A percentile compares a stretch with the other conserved stretches of the same genome.
Conservation (phyloP, 2,113 vertebrate genomes). For the Burhinus bistriatus region DNA sequence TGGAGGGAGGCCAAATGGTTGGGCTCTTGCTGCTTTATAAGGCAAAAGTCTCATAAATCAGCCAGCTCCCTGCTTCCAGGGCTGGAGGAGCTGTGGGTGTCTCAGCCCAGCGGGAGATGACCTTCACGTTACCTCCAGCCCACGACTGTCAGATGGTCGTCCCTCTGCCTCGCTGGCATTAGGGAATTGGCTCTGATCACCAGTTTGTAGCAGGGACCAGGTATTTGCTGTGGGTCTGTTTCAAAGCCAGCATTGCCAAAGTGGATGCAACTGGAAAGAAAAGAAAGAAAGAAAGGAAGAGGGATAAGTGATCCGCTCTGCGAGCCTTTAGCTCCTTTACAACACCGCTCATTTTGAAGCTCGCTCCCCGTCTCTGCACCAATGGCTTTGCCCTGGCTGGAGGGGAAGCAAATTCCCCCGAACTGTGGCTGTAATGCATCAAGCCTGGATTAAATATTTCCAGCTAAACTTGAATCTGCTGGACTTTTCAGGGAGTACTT, state of each 20-base stretch:
- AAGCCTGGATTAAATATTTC: background rate
- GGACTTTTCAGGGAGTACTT: background rate
- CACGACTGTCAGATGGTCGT: background rate
- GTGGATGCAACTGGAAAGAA: background rate
- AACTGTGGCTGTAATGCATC: background rate
- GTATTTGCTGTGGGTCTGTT: background rate
- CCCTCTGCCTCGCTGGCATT: background rate
- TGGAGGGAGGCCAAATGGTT: background rate
- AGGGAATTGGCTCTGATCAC: background rate
- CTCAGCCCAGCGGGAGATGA: background rate
- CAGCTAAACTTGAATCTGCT: background rate
- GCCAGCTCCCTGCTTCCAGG: background rate
- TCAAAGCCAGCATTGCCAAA: background rate
- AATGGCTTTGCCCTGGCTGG: background rate
- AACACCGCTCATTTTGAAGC: background rate
- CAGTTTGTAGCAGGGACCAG: background rate
- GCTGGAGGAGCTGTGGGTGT: background rate
- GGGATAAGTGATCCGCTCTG: background rate
- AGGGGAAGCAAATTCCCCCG: background rate
- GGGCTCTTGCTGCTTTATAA: background rate
- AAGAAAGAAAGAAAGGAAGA: background rate
- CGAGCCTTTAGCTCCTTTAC: background rate
- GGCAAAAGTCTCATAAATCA: slow-evolving; percentile 30
- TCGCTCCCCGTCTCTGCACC: background rate
- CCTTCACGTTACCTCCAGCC: slow-evolving; percentile 8